Base-by-base conservation (phyloP, 2,113 vertebrate species). In the Neomonachus schauinslandi region DNA sequence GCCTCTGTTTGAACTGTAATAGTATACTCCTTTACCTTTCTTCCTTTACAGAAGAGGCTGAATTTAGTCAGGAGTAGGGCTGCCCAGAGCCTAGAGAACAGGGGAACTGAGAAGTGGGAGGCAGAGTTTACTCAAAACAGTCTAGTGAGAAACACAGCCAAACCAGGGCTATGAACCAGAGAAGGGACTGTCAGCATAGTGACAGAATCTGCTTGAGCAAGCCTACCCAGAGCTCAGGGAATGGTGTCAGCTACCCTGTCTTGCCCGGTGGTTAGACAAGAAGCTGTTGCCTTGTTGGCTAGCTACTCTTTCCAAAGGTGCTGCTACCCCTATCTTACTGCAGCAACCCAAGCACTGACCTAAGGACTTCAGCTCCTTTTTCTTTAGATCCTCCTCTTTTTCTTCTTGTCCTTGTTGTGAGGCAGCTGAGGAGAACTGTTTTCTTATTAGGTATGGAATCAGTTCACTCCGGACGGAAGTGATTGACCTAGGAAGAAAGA, bases 381-480 rank as follows among this genome's bases (percentile, higher is more conserved):
- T 99, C 98, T 99, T 99, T 98, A 99, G 98, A 97, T 99, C 99
- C 55, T 99, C 99, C 31, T 99, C 99, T 74, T 98, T 97, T 69
- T 99, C 99, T 31, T 99, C 99, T 97, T 99, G 99, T 49, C 94
- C 97, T 93, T 98, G 99, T 65, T 98, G 99, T 96, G 98, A 95
- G 13, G 98, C 98, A 39, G 94, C 49, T 55, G 99, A 99, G 76
- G 99, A 99, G 98, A 99, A 99, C 98, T 99, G 99, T 96, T 99
- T 99, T 90, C 99, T 99, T 93, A 99, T 99, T 97, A 99, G 98
- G 98, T 99, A 99, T 0, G 99, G 99, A 93, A 99, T 99, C 98
- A 99, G 96, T 98, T 99, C 99, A 49, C 99, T 99, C 14, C 99
- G 99, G 94, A 99, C 99, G 39, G 99, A 99, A 65, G 99, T 99